Evolutionary conservation across 2,113 vertebrate species (phyloP).

Genomic region (Calyptommatus sinebrachiatus): DNA sequence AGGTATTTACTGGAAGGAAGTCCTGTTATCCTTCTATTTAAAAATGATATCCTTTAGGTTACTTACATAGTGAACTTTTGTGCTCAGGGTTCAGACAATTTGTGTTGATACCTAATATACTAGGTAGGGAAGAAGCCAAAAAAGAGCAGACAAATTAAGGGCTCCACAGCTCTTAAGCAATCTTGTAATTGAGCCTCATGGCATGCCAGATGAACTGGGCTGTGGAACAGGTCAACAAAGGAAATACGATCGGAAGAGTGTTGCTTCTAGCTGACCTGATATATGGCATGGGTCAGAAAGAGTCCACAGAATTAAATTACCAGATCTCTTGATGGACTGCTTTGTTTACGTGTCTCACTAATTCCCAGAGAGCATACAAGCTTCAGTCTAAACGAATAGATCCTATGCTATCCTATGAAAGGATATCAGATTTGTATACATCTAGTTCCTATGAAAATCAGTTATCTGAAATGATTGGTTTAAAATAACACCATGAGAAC

Average conservation of each 20-base stretch:
- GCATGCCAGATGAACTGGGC: neutral
- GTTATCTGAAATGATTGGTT: neutral
- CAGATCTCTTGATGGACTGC: neutral
- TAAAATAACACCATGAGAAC: neutral
- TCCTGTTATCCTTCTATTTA: neutral
- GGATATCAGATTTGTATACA: neutral
- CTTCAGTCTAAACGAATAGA: neutral
- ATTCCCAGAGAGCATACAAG: neutral
- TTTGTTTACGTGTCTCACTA: neutral
- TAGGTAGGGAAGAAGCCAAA: neutral
- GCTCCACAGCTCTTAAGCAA: neutral
- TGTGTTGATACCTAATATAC: neutral
- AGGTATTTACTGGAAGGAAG: neutral
- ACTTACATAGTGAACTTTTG: too few relatives aligned
- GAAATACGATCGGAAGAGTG: neutral
- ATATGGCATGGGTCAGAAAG: neutral
- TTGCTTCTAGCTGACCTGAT: neutral
- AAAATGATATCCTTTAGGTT: neutral
- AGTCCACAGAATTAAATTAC: constrained; percentile 13
- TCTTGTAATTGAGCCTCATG: neutral
- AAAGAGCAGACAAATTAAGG: neutral
- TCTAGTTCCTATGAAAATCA: neutral
- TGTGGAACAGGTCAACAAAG: neutral
- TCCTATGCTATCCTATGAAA: neutral
- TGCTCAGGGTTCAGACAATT: neutral